These are phyloP conservation scores for Ciconia nigra DNA, from an alignment of 2,797 vertebrate species.

Conservation along the genomic window DNA sequence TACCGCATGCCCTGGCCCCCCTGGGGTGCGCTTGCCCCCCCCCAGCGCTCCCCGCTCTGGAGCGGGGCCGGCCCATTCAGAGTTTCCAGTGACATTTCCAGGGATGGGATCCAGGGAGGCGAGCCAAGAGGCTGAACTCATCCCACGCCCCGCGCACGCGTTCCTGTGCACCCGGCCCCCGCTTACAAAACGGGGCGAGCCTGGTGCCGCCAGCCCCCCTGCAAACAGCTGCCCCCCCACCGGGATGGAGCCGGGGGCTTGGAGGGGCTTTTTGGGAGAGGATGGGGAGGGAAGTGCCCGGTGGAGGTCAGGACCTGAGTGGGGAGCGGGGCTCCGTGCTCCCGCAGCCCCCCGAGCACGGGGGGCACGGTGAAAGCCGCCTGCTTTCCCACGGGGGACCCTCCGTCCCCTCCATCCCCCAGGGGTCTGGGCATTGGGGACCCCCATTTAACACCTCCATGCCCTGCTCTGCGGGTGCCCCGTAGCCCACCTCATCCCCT, in stretches of 20 bases:
- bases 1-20: neutral
- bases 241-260: neutral
- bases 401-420: neutral
- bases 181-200: neutral
- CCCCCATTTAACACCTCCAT: neutral
- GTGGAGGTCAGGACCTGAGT: neutral
- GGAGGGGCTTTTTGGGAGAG: neutral
- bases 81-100: slow-evolving; percentile 57
- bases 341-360: rapidly evolving
- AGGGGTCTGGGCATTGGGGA: neutral
- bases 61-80: slow-evolving; percentile 26
- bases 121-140: slow-evolving; percentile 24
- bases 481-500: neutral
- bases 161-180: neutral
- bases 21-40: neutral
- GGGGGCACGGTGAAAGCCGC: neutral
- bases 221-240: neutral
- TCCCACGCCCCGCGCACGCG: neutral
- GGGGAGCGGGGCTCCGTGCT: rapidly evolving
- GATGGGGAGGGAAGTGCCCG: neutral
- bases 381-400: neutral
- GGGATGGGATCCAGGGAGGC: neutral
- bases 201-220: neutral
- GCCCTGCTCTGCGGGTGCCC: neutral
- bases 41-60: neutral